Conservation (phyloP, 2,113 vertebrate species). For the Euleptes europaea region DNA sequence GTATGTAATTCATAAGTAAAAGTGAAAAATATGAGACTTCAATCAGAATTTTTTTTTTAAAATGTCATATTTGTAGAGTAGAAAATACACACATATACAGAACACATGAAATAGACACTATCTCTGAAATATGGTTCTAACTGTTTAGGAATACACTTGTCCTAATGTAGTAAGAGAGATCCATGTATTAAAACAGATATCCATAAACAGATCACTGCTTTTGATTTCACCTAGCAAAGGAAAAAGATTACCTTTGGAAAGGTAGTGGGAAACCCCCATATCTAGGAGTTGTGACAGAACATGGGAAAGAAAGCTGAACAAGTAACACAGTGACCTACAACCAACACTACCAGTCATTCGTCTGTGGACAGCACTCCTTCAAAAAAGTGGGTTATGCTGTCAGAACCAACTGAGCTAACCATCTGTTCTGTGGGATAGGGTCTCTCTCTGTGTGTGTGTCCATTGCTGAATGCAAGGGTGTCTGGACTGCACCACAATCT, state of each 20-base stretch:
- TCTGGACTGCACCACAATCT: not conserved
- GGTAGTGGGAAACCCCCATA: not conserved
- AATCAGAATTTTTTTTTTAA: no score
- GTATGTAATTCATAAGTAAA: not conserved
- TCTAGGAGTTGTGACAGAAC: not conserved
- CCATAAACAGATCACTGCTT: not conserved
- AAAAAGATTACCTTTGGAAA: not conserved
- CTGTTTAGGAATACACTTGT: not conserved
- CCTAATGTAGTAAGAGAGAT: not conserved
- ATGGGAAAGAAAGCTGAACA: not conserved
- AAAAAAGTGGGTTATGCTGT: not conserved
- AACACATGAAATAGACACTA: not conserved
- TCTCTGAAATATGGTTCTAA: not conserved
- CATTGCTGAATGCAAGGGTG: not conserved
- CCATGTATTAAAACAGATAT: not conserved
- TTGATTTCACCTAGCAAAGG: not conserved
- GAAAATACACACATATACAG: not conserved
- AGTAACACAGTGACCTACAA: not conserved
- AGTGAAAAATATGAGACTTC: not conserved
- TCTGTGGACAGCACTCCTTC: not conserved
- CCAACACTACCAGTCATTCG: not conserved
- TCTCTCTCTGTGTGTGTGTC: not conserved
- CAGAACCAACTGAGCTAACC: not conserved
- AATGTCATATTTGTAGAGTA: not conserved
- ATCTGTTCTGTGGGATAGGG: not conserved